Evolutionary conservation across 1,140 invertebrate species (phyloP).

Genomic region (Liolophura sinensis): DNA sequence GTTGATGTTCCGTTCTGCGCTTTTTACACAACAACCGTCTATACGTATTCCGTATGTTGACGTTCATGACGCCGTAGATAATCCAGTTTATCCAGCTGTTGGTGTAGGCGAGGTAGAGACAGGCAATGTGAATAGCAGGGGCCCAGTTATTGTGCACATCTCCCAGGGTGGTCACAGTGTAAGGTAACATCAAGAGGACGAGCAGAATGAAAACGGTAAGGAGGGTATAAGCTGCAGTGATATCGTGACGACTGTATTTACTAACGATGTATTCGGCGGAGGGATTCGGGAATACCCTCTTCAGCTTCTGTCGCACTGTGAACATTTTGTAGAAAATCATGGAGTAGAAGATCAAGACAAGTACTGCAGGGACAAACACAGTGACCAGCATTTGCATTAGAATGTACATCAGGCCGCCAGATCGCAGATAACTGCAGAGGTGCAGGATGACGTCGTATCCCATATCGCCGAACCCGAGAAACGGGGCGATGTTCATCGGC

Average conservation of each 20-base stretch:
- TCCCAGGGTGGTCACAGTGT: background rate
- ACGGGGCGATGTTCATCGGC: conserved; percentile 6
- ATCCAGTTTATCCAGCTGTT: conserved; percentile 28
- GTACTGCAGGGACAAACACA: conserved; percentile 7
- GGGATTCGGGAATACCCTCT: background rate
- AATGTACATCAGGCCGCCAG: conserved; percentile 10
- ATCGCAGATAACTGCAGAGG: conserved; percentile 15
- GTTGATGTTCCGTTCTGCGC: too few relatives aligned
- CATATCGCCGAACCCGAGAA: conserved; percentile 10
- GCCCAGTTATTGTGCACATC: background rate
- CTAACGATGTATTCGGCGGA: conserved; percentile 6
- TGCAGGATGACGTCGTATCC: conserved; percentile 13
- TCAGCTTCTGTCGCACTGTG: background rate
- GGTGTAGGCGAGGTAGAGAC: conserved; percentile 12
- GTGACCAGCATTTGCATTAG: conserved; percentile 1
- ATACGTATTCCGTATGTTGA: conserved; percentile 17
- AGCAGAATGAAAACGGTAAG: conserved; percentile 11
- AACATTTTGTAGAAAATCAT: conserved; percentile 2
- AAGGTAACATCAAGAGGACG: conserved; percentile 8
- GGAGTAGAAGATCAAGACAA: conserved; percentile 11
- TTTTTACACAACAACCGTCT: background rate
- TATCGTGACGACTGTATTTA: background rate
- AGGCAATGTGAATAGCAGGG: conserved; percentile 4
- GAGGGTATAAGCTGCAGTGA: background rate
- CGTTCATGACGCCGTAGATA: conserved; percentile 25